Evolutionary conservation across 1,140 invertebrate species (phyloP).

Genomic region (Macrostomum lignano): DNA sequence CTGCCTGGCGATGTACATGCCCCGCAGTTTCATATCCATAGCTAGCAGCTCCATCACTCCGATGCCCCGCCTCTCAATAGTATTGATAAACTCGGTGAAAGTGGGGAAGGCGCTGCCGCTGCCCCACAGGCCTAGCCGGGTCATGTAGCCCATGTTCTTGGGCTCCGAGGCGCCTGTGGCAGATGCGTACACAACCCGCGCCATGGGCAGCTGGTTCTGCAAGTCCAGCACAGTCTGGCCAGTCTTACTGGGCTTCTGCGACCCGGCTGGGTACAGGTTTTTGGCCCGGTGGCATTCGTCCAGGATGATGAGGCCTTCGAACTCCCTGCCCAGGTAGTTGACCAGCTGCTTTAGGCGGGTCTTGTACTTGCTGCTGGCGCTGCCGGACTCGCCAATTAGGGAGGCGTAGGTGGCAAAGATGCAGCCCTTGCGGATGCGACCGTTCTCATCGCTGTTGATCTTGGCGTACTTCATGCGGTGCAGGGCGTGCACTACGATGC

Average conservation of each 20-base stretch:
- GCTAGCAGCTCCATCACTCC: slow-evolving; percentile 99
- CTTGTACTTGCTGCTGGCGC: slow-evolving; percentile 59
- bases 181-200: slow-evolving; percentile 82
- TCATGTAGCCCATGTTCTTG: slow-evolving; percentile 98
- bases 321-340: slow-evolving; percentile 85
- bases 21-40: slow-evolving; percentile 96
- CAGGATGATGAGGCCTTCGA: slow-evolving; percentile 79
- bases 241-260: slow-evolving; percentile 60
- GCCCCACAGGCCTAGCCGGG: slow-evolving; percentile 82
- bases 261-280: slow-evolving; percentile 86
- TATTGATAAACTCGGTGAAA: slow-evolving; percentile 74
- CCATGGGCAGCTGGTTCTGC: slow-evolving; percentile 70
- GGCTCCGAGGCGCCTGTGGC: slow-evolving; percentile 90
- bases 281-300: slow-evolving; percentile 98
- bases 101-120: slow-evolving; percentile 68
- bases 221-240: slow-evolving; percentile 71
- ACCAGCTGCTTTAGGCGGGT: slow-evolving; percentile 71
- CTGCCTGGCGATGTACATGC: slow-evolving; percentile 92
- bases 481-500: background rate
- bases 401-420: slow-evolving; percentile 93
- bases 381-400: slow-evolving; percentile 64
- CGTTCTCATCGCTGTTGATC: slow-evolving; percentile 65
- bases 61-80: slow-evolving; percentile 79
- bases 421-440: slow-evolving; percentile 73
- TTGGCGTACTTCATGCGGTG: slow-evolving; percentile 35